A percentile compares a stretch with the other conserved stretches of the same genome.
phyloP scores from a whole-genome alignment of 2,888 invertebrate species.

The Pachymerium ferrugineum region DNA sequence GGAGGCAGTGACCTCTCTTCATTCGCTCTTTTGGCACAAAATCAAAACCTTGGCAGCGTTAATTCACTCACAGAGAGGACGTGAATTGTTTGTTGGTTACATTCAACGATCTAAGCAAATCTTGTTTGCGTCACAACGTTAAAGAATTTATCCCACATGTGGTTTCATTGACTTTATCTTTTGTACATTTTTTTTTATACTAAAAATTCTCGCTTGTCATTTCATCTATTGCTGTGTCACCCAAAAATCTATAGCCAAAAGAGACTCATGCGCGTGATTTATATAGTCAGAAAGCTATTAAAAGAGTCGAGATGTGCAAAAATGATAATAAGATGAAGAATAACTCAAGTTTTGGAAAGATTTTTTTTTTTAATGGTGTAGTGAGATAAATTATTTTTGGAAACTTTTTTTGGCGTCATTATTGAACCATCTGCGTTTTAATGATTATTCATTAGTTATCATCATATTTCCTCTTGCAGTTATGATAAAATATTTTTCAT shows the following conservation, averaged over 20 bases:
- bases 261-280: neutral
- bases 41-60: neutral
- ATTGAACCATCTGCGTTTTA: neutral
- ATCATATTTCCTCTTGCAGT: too few species aligned
- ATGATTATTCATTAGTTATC: neutral
- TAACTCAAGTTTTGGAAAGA: neutral
- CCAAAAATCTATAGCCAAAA: neutral
- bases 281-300: slow-evolving; percentile 1
- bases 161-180: too few species aligned
- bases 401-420: neutral
- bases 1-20: slow-evolving; percentile 1
- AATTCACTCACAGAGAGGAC: neutral
- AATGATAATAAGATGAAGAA: neutral
- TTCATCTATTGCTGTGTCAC: slow-evolving; percentile 3
- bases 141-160: too few species aligned
- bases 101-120: neutral
- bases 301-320: neutral
- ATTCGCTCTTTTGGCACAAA: neutral
- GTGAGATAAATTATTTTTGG: neutral
- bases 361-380: neutral
- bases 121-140: too few species aligned
- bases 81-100: neutral
- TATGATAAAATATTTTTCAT: too few species aligned
- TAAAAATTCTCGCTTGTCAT: neutral
- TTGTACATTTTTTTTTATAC: neutral